These are phyloP conservation scores for Staurois parvus DNA, from an alignment of 2,797 vertebrate species.

Conservation along the genomic window DNA sequence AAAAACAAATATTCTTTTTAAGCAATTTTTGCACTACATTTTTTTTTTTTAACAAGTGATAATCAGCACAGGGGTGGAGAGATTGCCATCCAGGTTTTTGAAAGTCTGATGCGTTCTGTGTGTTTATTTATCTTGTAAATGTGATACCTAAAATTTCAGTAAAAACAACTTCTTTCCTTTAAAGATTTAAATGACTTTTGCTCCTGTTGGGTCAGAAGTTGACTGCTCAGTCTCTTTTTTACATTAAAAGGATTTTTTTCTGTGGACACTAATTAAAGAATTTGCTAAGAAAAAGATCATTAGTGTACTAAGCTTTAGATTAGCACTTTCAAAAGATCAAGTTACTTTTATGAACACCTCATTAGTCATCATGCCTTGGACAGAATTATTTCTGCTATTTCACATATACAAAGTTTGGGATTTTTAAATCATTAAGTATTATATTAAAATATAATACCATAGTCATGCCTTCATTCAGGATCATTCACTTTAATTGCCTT, in stretches of 20 bases:
- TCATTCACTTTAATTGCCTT: constrained; percentile 49
- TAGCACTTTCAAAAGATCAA: constrained; percentile 36
- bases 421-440: constrained; percentile 44
- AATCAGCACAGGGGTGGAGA: background rate
- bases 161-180: background rate
- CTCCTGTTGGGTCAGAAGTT: constrained; percentile 10
- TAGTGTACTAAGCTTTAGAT: constrained; percentile 43
- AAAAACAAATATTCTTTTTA: too few relatives aligned
- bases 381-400: constrained; percentile 43
- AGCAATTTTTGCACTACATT: too few relatives aligned
- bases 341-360: constrained; percentile 46
- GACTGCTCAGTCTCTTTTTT: constrained; percentile 18
- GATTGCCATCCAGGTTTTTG: background rate
- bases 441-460: constrained; percentile 39
- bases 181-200: background rate
- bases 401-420: constrained; percentile 36
- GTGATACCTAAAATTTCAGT: background rate
- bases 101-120: background rate
- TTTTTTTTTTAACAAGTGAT: too few relatives aligned
- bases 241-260: constrained; percentile 24
- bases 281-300: constrained; percentile 37
- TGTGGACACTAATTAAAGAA: constrained; percentile 38
- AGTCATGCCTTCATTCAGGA: constrained; percentile 44
- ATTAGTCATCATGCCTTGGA: constrained; percentile 54
- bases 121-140: background rate